These are phyloP conservation scores for Agonopterix heracliana DNA, from an alignment of 2,888 invertebrate genomes.

Conservation along the genomic window DNA sequence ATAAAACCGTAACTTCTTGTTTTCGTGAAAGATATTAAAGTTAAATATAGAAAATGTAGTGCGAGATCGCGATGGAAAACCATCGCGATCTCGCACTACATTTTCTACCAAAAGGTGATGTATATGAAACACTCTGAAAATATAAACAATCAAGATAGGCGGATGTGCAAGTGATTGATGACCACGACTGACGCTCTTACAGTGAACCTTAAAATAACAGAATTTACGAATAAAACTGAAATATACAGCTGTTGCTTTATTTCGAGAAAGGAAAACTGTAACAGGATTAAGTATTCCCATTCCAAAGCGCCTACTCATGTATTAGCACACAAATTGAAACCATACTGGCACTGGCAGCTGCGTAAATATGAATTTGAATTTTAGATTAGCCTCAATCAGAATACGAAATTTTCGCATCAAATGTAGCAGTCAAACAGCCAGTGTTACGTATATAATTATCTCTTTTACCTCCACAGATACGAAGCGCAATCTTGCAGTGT, in stretches of 20 bases:
- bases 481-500: background rate
- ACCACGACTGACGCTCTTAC: slow-evolving; percentile 4
- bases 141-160: slow-evolving; percentile 38
- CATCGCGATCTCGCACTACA: too few relatives aligned
- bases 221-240: background rate
- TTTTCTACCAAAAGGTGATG: slow-evolving; percentile 36
- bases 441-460: background rate
- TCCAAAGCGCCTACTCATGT: slow-evolving; percentile 18
- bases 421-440: background rate
- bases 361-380: slow-evolving; percentile 28
- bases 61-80: slow-evolving; percentile 11
- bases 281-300: slow-evolving; percentile 18
- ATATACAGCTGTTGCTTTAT: slow-evolving; percentile 3
- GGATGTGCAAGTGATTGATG: slow-evolving; percentile 22
- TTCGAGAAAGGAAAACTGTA: slow-evolving; percentile 9
- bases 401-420: slow-evolving; percentile 2
- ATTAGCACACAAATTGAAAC: slow-evolving; percentile 33
- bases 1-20: too few relatives aligned
- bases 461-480: background rate
- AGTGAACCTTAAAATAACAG: slow-evolving; percentile 4
- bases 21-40: background rate
- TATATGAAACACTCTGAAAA: slow-evolving; percentile 34
- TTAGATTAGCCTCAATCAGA: slow-evolving; percentile 13
- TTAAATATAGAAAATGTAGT: background rate
- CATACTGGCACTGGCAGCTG: slow-evolving; percentile 17